Evolutionary conservation across 2,797 vertebrate genomes (phyloP).

Genomic region (Cebuella pygmaea): DNA sequence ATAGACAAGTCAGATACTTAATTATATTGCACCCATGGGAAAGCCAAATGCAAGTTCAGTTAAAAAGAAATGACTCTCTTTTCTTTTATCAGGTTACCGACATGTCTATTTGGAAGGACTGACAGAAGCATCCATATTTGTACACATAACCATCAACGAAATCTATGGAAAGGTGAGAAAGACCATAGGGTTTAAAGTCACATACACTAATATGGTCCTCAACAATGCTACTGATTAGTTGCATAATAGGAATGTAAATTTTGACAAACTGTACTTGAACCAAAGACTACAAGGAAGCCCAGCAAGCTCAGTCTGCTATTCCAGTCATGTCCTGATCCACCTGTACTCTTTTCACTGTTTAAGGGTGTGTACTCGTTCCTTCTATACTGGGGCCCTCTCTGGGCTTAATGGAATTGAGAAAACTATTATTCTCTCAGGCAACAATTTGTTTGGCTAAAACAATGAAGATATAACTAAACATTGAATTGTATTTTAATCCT

Average conservation of each 20-base stretch:
- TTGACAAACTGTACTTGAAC: background rate
- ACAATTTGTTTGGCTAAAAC: background rate
- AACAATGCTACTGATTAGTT: background rate
- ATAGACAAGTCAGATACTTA: background rate
- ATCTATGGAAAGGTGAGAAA: constrained; percentile 96
- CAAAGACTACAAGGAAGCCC: background rate
- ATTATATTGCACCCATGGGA: background rate
- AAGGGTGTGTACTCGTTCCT: background rate
- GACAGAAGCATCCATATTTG: constrained; percentile 98
- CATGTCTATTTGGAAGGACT: constrained; percentile 97
- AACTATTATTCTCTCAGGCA: background rate
- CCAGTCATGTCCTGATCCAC: background rate
- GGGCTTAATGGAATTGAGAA: background rate
- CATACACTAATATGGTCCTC: background rate
- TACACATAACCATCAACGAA: constrained; percentile 97
- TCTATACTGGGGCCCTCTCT: background rate
- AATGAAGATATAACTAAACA: background rate
- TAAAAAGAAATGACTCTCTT: background rate
- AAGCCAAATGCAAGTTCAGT: constrained; percentile 6
- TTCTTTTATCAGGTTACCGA: constrained; percentile 91
- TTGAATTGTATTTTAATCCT: constrained; percentile 20
- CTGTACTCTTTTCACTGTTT: background rate
- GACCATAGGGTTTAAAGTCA: background rate
- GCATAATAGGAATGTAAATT: background rate
- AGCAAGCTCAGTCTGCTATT: background rate